These are phyloP conservation scores for Alectoris magna DNA, from an alignment of 2,797 vertebrate genomes.

Conservation along the genomic window DNA sequence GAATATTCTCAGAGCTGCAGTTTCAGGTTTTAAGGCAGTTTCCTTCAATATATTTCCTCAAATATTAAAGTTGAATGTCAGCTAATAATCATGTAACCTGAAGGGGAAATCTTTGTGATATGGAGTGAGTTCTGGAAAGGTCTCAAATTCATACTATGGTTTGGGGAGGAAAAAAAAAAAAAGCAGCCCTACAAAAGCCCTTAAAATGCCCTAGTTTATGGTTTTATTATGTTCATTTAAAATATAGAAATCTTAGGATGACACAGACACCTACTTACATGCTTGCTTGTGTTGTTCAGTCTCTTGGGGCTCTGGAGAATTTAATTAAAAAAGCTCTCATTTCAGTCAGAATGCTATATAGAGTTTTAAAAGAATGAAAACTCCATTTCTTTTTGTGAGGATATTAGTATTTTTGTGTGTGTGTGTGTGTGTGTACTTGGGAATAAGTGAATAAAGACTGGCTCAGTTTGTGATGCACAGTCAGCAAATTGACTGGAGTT, in stretches of 20 bases:
- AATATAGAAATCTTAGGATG: background rate
- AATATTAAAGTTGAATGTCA: background rate
- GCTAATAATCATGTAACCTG: background rate
- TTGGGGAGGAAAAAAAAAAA: background rate
- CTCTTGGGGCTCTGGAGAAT: background rate
- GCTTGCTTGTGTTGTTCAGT: background rate
- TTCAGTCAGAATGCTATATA: background rate
- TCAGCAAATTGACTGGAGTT: background rate
- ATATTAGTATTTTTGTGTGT: background rate
- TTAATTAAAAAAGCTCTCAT: background rate
- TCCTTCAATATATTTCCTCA: background rate
- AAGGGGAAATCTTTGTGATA: background rate
- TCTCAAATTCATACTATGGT: background rate
- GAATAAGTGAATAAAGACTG: conserved; percentile 1
- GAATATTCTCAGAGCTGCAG: background rate
- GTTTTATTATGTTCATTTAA: background rate
- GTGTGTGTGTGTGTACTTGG: background rate
- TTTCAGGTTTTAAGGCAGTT: background rate
- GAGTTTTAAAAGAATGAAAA: background rate
- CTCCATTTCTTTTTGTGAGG: background rate
- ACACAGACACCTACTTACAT: background rate
- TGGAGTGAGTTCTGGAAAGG: background rate
- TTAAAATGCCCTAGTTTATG: background rate
- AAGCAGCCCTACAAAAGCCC: background rate
- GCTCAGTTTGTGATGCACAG: background rate